Percentiles rank a stretch among this genome's conserved stretches.
These are phyloP conservation scores for Maniola jurtina DNA, from an alignment of 1,140 invertebrate species.

Conservation along the genomic window DNA sequence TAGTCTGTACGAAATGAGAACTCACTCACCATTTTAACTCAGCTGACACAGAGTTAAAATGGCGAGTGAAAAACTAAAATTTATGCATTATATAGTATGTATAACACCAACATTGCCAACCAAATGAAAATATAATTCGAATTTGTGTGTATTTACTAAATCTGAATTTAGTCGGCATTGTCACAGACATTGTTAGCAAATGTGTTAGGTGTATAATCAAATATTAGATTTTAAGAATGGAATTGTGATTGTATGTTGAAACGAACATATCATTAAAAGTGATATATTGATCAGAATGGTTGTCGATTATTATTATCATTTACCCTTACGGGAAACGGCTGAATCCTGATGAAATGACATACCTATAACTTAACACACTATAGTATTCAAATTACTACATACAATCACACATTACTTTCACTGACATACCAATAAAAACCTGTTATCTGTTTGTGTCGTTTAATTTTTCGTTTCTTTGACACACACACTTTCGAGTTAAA, in stretches of 20 bases:
- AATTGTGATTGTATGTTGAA: conserved; percentile 65
- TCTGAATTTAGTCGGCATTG: background rate
- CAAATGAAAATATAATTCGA: background rate
- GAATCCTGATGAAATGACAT: background rate
- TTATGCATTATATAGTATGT: too few species aligned
- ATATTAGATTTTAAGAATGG: conserved; percentile 43
- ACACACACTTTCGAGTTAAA: too few species aligned
- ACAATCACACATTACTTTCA: conserved; percentile 18
- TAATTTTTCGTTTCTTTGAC: conserved; percentile 43
- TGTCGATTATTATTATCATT: conserved; percentile 32
- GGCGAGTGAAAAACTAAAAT: too few species aligned
- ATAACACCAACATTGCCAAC: background rate
- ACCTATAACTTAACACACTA: conserved; percentile 5
- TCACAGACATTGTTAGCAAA: background rate
- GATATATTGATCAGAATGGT: conserved; percentile 42
- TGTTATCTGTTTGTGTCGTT: background rate
- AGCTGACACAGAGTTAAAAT: too few species aligned
- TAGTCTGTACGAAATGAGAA: too few species aligned
- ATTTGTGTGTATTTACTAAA: background rate
- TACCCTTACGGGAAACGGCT: conserved; percentile 15
- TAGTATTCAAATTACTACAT: conserved; percentile 8
- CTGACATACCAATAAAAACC: background rate
- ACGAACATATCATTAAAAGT: conserved; percentile 69
- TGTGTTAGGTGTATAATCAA: conserved; percentile 13
- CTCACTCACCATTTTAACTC: too few species aligned